phyloP scores from a whole-genome alignment of 2,113 vertebrate genomes.

The Heterotilapia buettikoferi region DNA sequence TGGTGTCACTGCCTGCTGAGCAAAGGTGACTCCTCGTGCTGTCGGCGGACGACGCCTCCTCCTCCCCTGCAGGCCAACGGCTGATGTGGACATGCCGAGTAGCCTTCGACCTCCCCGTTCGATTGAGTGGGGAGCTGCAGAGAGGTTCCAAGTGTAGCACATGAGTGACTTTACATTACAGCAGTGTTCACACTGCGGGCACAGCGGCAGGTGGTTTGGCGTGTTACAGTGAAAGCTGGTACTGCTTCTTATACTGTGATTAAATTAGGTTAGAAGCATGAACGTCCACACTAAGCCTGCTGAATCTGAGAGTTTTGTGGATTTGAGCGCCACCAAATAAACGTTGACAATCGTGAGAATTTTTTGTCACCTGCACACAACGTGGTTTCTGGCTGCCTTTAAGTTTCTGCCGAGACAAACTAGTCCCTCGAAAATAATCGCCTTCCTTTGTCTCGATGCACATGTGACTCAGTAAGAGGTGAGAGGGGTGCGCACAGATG shows the following conservation, averaged over 20 bases:
- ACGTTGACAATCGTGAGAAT: neutral
- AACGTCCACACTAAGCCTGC: neutral
- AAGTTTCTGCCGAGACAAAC: neutral
- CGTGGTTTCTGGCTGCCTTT: neutral
- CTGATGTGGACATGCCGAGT: neutral
- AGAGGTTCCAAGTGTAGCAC: slow-evolving; percentile 50
- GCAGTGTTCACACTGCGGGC: slow-evolving; percentile 34
- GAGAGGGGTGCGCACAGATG: neutral
- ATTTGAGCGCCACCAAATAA: neutral
- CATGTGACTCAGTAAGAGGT: neutral
- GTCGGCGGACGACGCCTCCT: neutral
- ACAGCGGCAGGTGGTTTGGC: neutral
- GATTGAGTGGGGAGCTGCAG: neutral
- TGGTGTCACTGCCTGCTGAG: neutral
- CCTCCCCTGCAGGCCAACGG: neutral
- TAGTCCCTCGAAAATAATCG: neutral
- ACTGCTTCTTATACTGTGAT: neutral
- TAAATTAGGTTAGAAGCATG: fast-evolving
- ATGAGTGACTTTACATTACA: neutral
- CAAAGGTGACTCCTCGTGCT: neutral
- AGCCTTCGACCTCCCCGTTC: slow-evolving; percentile 12
- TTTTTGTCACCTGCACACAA: neutral
- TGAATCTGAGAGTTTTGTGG: neutral
- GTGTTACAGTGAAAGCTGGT: neutral
- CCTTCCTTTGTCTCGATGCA: neutral